A percentile compares a stretch with the other conserved stretches of the same genome.
Evolutionary conservation across 2,113 vertebrate genomes (phyloP).

Genomic region (Anolis sagrei): DNA sequence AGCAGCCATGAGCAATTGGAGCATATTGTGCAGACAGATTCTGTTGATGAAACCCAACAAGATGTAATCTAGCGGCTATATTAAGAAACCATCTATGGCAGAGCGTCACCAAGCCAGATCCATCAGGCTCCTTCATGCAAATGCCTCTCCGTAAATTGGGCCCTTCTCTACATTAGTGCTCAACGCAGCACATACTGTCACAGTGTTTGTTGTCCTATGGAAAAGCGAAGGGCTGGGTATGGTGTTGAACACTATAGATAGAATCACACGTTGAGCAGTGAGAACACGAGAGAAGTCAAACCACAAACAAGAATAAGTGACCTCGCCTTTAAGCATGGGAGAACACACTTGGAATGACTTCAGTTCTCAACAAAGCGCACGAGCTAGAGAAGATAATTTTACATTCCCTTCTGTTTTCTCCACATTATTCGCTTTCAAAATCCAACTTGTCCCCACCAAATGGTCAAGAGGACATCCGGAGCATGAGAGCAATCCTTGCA

Average conservation of each 20-base stretch:
- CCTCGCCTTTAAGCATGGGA: neutral
- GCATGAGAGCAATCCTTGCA: slow-evolving; percentile 1
- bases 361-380: neutral
- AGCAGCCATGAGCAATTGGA: neutral
- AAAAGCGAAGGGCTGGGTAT: neutral
- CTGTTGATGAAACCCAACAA: slow-evolving; percentile 13
- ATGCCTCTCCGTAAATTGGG: slow-evolving; percentile 27
- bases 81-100: slow-evolving; percentile 14
- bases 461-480: neutral
- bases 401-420: slow-evolving; percentile 30
- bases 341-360: neutral
- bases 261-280: neutral
- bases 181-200: slow-evolving; percentile 14
- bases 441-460: slow-evolving; percentile 3
- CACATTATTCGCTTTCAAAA: neutral
- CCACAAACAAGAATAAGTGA: neutral
- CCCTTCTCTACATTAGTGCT: slow-evolving; percentile 14
- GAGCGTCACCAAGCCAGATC: accelerated
- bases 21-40: neutral
- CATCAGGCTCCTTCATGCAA: neutral
- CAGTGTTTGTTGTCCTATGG: slow-evolving; percentile 23
- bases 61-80: slow-evolving; percentile 20
- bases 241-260: neutral
- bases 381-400: neutral
- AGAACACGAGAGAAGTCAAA: neutral